Evolutionary conservation across 2,888 invertebrate species (phyloP), one percentile per base, ranked within the genome.

Genomic region (Drosophila formosana): DNA sequence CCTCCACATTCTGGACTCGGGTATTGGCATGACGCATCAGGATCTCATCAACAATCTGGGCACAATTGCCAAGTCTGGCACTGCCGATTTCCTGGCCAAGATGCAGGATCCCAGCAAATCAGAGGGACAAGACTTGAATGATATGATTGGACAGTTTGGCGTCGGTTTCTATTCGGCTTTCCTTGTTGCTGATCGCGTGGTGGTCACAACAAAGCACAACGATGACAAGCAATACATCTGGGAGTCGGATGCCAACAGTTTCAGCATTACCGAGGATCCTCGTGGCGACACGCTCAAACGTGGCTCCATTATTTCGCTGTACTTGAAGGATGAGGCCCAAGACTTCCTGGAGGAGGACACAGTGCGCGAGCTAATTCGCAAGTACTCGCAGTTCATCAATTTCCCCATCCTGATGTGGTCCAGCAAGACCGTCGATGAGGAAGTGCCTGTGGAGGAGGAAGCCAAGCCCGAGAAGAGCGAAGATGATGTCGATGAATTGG

Each of bases 151-250:
- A 4, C 98, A 99, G 93, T 99, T 99, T 93, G 99, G 99, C 91
- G 99, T 99, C 79, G 99, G 99, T 68, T 99, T 99, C 94, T 99
- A 99, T 93, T 99, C 99, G 0, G 96, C 98, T 3, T 99, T 99
- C 94, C 94, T 98, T 91, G 99, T 99, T 65, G 98, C 99, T 30
- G 98, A 99, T 92, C 95, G 95, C 88, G 99, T 99, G 49, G 95
- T 98, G 52, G 99, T 99, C 1, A 97, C 97, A 1, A 97, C 98
- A 9, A 99, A 99, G 93, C 95, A 98, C 93, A 98, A 98, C 92
- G 96, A 96, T 83, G 98, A 98, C 92, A 94, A 94, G 73, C 99
- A 99, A 92, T 96, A 98, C 93, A 96, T 99, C 87, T 99, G 99
- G 99, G 98, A 99, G 93, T 98, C 98, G 0, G 99, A 99, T 93